Evolutionary conservation across 2,113 vertebrate species (phyloP).

Genomic region (Sinocyclocheilus anophthalmus): DNA sequence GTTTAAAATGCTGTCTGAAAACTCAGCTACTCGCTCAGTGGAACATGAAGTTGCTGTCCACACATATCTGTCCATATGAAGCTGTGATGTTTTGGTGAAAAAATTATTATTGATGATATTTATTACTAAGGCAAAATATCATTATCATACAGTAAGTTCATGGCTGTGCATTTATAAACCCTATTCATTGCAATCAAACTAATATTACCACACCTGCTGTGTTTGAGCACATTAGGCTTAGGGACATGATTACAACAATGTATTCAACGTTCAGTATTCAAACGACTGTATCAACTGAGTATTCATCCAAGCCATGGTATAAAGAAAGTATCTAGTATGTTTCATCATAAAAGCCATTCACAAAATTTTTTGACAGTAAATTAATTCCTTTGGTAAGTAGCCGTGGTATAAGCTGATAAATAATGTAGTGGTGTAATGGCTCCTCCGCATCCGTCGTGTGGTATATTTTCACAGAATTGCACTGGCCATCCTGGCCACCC

Average conservation of each 20-base stretch:
- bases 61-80: background rate
- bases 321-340: no score
- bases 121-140: slow-evolving; percentile 6
- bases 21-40: slow-evolving; percentile 39
- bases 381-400: no score
- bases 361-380: no score
- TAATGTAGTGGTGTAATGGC: no score
- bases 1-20: slow-evolving; percentile 49
- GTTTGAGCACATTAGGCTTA: background rate
- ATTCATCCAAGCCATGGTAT: no score
- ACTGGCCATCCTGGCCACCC: no score
- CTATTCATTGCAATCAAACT: slow-evolving; percentile 31
- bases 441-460: no score
- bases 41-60: slow-evolving; percentile 36
- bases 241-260: background rate
- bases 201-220: slow-evolving; percentile 30
- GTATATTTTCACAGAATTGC: no score
- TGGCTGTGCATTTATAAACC: slow-evolving; percentile 1
- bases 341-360: no score
- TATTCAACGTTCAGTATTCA: background rate
- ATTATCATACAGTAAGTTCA: slow-evolving; percentile 31
- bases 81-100: slow-evolving; percentile 38
- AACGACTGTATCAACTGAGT: no score
- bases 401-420: no score
- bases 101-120: slow-evolving; percentile 19